phyloP scores from a whole-genome alignment of 2,113 vertebrate species.

The Notarius quadriscutis region DNA sequence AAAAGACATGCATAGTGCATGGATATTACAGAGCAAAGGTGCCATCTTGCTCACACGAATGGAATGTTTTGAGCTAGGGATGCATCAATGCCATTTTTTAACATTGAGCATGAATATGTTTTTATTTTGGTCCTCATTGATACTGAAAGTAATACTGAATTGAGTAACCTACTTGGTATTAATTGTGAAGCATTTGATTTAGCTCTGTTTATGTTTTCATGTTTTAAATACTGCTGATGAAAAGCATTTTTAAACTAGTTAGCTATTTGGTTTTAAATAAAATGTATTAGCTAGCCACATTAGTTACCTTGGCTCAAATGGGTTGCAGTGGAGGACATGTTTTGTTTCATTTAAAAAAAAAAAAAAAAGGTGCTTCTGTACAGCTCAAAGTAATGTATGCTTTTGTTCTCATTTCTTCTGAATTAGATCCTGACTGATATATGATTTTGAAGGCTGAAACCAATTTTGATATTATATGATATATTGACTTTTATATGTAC shows the following conservation, averaged over 20 bases:
- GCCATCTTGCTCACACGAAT: not conserved
- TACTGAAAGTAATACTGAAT: not conserved
- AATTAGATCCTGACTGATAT: too few species aligned
- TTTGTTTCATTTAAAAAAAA: not conserved
- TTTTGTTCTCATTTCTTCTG: not conserved
- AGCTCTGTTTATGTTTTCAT: not conserved
- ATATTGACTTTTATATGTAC: too few species aligned
- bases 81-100: not conserved
- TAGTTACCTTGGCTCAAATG: not conserved
- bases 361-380: not conserved
- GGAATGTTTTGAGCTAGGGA: not conserved
- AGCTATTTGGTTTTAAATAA: not conserved
- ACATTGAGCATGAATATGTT: not conserved
- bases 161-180: not conserved
- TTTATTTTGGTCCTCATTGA: not conserved
- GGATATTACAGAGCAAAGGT: constrained; percentile 10
- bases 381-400: not conserved
- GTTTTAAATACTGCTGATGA: too few species aligned
- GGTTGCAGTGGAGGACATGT: not conserved
- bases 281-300: not conserved
- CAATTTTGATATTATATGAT: too few species aligned
- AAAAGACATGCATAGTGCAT: not conserved
- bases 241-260: not conserved
- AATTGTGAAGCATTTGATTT: not conserved
- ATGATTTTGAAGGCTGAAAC: too few species aligned